Percentiles rank a stretch among this genome's conserved stretches.
These are phyloP conservation scores for Archocentrus centrarchus DNA, from an alignment of 2,113 vertebrate species.

Conservation along the genomic window DNA sequence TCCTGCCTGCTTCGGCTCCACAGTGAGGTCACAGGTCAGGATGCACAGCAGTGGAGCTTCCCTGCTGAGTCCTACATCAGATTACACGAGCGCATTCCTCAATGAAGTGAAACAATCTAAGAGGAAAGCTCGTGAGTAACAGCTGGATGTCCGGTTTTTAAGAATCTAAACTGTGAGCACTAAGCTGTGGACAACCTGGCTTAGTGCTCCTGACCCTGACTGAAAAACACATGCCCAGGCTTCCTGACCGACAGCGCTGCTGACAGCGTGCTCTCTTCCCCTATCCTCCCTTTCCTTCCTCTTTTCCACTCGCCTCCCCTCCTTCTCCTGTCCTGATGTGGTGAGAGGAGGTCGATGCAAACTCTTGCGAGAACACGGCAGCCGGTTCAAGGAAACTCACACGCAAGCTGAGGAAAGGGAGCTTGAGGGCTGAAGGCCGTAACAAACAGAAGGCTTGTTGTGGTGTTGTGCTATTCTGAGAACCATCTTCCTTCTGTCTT, in stretches of 20 bases:
- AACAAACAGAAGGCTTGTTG: constrained; percentile 55
- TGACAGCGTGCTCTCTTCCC: constrained; percentile 59
- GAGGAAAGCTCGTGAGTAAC: not conserved
- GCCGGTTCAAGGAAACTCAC: constrained; percentile 31
- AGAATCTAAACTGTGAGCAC: constrained; percentile 4
- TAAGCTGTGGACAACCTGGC: constrained; percentile 21
- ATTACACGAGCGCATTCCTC: not conserved
- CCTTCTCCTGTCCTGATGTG: not conserved
- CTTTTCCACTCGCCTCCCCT: not conserved
- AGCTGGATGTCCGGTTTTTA: constrained; percentile 28
- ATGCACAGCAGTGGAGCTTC: not conserved
- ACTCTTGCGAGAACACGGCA: constrained; percentile 36
- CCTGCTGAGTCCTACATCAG: not conserved
- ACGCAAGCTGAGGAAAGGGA: constrained; percentile 2
- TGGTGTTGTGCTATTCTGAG: constrained; percentile 63
- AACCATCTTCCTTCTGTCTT: constrained; percentile 31
- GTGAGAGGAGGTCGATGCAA: constrained; percentile 10
- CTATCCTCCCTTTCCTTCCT: constrained; percentile 70
- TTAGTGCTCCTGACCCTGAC: not conserved
- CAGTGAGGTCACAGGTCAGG: not conserved
- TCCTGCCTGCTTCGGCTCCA: not conserved
- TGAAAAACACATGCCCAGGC: constrained; percentile 26
- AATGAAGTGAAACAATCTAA: not conserved
- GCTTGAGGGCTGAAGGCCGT: constrained; percentile 35
- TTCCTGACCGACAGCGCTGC: constrained; percentile 36